phyloP scores from a whole-genome alignment of 2,113 vertebrate genomes.

The Oreochromis spilurus region DNA sequence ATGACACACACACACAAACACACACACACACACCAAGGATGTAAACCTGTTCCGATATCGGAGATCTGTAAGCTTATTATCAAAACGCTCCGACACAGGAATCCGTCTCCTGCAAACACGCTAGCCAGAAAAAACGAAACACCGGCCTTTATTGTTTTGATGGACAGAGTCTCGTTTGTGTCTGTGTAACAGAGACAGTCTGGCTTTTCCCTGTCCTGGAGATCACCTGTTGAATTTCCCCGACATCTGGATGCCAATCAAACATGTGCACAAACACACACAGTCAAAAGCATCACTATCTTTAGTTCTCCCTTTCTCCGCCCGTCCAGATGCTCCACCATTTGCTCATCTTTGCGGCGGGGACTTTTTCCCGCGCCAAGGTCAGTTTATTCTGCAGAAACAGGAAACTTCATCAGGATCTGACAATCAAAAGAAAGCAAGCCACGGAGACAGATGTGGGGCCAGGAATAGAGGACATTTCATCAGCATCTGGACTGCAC shows the following conservation, averaged over 20 bases:
- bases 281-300: not conserved
- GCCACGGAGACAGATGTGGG: not conserved
- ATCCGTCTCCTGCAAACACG: not conserved
- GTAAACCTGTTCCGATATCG: not conserved
- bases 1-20: not conserved
- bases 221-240: constrained; percentile 25
- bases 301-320: not conserved
- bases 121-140: not conserved
- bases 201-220: not conserved
- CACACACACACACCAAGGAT: not conserved
- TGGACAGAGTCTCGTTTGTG: not conserved
- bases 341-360: constrained; percentile 5
- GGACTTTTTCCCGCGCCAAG: not conserved
- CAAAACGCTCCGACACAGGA: constrained; percentile 12
- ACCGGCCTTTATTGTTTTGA: constrained; percentile 2
- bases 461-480: not conserved
- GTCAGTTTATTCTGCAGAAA: not conserved
- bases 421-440: not conserved
- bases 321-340: constrained; percentile 18
- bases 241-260: not conserved
- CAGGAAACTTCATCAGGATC: not conserved
- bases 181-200: not conserved
- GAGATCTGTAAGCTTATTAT: constrained; percentile 37
- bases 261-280: not conserved
- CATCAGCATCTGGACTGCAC: constrained; percentile 15